Conservation (phyloP, 2,888 invertebrate genomes). For the Shargacucullia verbasci region DNA sequence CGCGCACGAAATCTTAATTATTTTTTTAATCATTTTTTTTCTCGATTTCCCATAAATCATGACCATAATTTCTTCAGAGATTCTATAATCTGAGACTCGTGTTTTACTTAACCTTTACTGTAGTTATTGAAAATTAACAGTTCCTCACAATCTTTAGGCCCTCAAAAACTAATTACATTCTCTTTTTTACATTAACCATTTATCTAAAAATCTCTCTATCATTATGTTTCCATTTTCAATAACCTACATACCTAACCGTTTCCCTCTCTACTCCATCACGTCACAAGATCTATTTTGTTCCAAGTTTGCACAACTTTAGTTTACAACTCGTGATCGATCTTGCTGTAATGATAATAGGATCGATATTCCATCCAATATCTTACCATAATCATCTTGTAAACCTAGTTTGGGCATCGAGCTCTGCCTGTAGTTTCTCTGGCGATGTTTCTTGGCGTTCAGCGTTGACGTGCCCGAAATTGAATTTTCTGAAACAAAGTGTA, state of each 20-base stretch:
- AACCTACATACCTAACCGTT: not conserved
- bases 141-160: no score
- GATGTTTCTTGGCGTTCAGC: slow-evolving; percentile 82
- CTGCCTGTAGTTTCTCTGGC: slow-evolving; percentile 85
- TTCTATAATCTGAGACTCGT: no score
- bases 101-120: no score
- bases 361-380: slow-evolving; percentile 54
- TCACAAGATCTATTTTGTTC: slow-evolving; percentile 10
- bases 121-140: no score
- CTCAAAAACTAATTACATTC: no score
- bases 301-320: slow-evolving; percentile 17
- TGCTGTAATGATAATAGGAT: slow-evolving; percentile 37
- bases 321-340: slow-evolving; percentile 35
- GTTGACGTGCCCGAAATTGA: slow-evolving; percentile 86
- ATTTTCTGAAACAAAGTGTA: slow-evolving; percentile 77
- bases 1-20: no score
- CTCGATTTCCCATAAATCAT: no score
- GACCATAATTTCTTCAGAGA: no score
- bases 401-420: slow-evolving; percentile 88
- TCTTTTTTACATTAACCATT: no score
- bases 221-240: not conserved
- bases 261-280: slow-evolving; percentile 5
- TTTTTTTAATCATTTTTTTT: no score
- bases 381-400: slow-evolving; percentile 84
- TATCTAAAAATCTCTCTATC: no score